These are phyloP conservation scores for Cremastobaeus sp. DNA, from an alignment of 2,888 invertebrate genomes.

Conservation along the genomic window DNA sequence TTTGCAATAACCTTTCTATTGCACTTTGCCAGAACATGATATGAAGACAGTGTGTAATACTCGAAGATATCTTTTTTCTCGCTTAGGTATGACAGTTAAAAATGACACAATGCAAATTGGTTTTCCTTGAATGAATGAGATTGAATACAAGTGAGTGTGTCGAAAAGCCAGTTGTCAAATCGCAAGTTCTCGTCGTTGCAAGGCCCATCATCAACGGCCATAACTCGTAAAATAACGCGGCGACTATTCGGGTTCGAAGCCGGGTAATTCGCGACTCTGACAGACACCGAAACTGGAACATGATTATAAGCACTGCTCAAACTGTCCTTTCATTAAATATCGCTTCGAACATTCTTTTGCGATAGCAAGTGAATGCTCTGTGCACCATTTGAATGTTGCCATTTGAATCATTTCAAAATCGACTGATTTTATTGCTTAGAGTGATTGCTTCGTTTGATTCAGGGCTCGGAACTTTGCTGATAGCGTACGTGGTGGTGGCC, in stretches of 20 bases:
- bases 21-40: no score
- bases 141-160: no score
- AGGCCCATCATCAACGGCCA: no score
- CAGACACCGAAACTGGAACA: slow-evolving; percentile 69
- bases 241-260: slow-evolving; percentile 51
- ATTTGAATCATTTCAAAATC: background rate
- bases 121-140: no score
- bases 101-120: no score
- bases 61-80: no score
- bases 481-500: slow-evolving; percentile 71
- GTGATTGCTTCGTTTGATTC: slow-evolving; percentile 50
- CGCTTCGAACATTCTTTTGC: slow-evolving; percentile 44
- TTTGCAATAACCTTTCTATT: no score
- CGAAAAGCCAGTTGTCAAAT: no score
- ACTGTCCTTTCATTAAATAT: slow-evolving; percentile 62
- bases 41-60: no score
- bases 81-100: no score
- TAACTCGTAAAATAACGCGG: slow-evolving; percentile 74
- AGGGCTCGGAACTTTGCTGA: slow-evolving; percentile 75
- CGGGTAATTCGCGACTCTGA: slow-evolving; percentile 68
- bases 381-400: background rate
- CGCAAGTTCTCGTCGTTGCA: no score
- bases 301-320: slow-evolving; percentile 71
- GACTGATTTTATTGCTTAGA: background rate
- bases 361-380: background rate